Percentiles rank a stretch among this genome's conserved stretches.
These are phyloP conservation scores for Chymomyza amoena DNA, from an alignment of 2,888 invertebrate species.

Conservation along the genomic window DNA sequence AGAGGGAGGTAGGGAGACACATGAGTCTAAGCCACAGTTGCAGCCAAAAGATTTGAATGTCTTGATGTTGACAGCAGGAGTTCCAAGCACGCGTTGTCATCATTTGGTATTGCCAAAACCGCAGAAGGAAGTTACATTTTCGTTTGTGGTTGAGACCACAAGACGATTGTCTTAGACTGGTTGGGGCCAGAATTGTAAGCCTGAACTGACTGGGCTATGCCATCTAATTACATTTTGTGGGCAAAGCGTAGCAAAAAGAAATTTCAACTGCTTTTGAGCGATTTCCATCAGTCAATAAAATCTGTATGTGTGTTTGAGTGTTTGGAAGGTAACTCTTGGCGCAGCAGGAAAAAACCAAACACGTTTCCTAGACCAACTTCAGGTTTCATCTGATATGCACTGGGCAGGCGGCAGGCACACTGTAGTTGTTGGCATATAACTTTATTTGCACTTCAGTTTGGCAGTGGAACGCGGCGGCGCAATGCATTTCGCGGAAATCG, in stretches of 20 bases:
- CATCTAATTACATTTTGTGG: conserved; percentile 73
- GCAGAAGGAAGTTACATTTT: conserved; percentile 40
- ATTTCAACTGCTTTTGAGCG: conserved; percentile 60
- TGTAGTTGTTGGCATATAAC: conserved; percentile 41
- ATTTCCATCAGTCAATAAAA: conserved; percentile 76
- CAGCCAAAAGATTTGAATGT: conserved; percentile 52
- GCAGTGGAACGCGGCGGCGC: conserved; percentile 19
- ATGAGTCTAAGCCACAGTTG: not conserved
- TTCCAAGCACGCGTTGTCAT: conserved; percentile 53
- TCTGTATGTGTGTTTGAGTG: conserved; percentile 5
- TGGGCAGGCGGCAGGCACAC: not conserved
- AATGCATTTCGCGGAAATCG: conserved; percentile 43
- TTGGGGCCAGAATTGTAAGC: conserved; percentile 7
- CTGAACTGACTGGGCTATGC: conserved; percentile 1
- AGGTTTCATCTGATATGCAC: conserved; percentile 55
- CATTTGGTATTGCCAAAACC: conserved; percentile 34
- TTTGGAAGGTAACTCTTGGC: conserved; percentile 21
- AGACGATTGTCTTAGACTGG: conserved; percentile 6
- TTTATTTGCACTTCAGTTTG: conserved; percentile 53
- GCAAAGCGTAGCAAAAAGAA: conserved; percentile 20
- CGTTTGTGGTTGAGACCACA: conserved; percentile 23
- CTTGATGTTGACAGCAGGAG: conserved; percentile 73
- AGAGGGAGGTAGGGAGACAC: not conserved
- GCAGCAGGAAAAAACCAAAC: conserved; percentile 51
- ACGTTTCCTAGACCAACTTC: conserved; percentile 44